These are phyloP conservation scores for Trichonephila clavipes DNA, from an alignment of 1,140 invertebrate genomes.

Conservation along the genomic window DNA sequence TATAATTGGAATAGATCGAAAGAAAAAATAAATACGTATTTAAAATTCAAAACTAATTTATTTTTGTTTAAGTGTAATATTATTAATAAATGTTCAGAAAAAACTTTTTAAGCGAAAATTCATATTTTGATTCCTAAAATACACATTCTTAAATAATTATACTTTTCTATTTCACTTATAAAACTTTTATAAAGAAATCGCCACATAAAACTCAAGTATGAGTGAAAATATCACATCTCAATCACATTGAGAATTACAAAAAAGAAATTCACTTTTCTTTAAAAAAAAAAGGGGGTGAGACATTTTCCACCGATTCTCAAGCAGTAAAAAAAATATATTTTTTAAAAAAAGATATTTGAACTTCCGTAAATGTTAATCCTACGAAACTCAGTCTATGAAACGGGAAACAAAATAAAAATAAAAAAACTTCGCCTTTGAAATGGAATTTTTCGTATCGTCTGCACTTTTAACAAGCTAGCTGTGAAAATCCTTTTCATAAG, in stretches of 20 bases:
- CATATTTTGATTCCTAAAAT: background rate
- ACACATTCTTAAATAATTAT: background rate
- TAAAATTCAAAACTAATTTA: no score
- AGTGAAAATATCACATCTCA: slow-evolving; percentile 5
- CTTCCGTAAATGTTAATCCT: slow-evolving; percentile 24
- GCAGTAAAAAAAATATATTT: no score
- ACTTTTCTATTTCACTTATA: no score
- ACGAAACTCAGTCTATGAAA: background rate
- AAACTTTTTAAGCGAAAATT: no score
- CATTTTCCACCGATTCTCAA: no score
- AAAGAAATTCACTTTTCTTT: background rate
- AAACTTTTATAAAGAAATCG: no score
- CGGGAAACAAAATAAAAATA: background rate
- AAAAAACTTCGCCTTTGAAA: background rate
- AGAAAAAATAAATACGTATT: no score
- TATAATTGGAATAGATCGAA: no score
- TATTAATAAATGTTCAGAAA: no score
- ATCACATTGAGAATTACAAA: background rate
- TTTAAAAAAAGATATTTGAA: background rate
- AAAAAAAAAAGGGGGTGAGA: background rate
- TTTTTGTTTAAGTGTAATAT: no score
- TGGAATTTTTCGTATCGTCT: background rate
- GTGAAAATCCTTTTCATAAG: slow-evolving; percentile 27
- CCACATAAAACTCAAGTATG: background rate
- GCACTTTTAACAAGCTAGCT: slow-evolving; percentile 35